Percentiles rank a stretch among this genome's conserved stretches.
These are phyloP conservation scores for Gandaritis pyraliata DNA, from an alignment of 2,888 invertebrate genomes.

Conservation along the genomic window DNA sequence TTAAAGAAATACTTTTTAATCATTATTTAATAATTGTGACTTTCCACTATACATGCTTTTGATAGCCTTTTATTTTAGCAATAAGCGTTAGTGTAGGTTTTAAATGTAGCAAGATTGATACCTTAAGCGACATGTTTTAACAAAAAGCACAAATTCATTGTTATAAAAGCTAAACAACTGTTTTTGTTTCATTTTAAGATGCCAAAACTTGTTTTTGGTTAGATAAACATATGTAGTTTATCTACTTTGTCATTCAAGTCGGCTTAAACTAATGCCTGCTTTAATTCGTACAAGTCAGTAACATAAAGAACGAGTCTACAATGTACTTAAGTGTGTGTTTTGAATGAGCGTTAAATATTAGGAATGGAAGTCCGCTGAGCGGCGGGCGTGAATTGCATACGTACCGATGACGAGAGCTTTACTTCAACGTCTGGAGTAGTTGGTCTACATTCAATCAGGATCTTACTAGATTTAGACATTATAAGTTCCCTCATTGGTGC, in stretches of 20 bases:
- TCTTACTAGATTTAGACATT: constrained; percentile 52
- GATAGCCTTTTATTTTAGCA: constrained; percentile 25
- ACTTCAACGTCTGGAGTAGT: constrained; percentile 74
- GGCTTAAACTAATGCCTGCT: constrained; percentile 9
- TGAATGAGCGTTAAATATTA: constrained; percentile 11
- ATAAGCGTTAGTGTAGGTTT: constrained; percentile 28
- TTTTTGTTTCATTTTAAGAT: constrained; percentile 13
- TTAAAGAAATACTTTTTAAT: constrained; percentile 30
- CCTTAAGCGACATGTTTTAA: constrained; percentile 20
- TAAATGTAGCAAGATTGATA: constrained; percentile 12
- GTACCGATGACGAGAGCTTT: constrained; percentile 64
- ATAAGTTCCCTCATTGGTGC: constrained; percentile 73
- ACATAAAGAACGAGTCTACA: constrained; percentile 10
- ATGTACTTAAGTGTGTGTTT: constrained; percentile 20
- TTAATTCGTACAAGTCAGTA: constrained; percentile 11
- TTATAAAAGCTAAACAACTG: constrained; percentile 23
- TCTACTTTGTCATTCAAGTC: constrained; percentile 44
- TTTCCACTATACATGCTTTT: constrained; percentile 35
- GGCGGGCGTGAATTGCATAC: constrained; percentile 54
- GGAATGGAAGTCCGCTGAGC: neutral
- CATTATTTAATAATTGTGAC: constrained; percentile 18
- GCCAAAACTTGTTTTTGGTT: constrained; percentile 23
- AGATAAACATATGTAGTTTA: constrained; percentile 28
- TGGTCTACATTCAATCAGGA: constrained; percentile 77
- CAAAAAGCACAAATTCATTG: constrained; percentile 25